Evolutionary conservation across 2,797 vertebrate genomes (phyloP), one percentile per base, ranked within the genome.

Genomic region (Nasua narica): DNA sequence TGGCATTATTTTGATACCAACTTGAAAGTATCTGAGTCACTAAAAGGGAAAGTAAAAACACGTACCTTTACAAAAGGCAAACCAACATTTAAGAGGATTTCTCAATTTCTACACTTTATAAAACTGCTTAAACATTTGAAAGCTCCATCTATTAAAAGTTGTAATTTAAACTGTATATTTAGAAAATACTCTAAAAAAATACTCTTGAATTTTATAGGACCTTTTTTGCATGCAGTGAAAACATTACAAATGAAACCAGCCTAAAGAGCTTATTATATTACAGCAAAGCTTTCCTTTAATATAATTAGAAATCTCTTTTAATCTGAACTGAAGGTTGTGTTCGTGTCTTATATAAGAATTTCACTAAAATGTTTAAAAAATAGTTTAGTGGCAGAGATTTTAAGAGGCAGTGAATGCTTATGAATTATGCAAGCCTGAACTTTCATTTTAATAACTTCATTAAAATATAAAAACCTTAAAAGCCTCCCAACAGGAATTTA

Each of bases 381-480:
- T 52, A 97, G 56, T 97, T 98, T 97, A 91, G 96, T 97, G 40
- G 82, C 85, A 85, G 96, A 82, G n/a, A 90, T 94, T 95, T 97
- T 97, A 94, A 97, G 98, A 97, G 94, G 19, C 62, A 90, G 52
- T 54, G 95, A 97, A 98, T 96, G 87, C 94, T 98, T 95, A 98
- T 98, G 92, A 98, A 98, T 98, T 98, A 98, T 98, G 97, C 94
- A 98, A 96, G 87, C 79, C 86, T 98, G 94, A 97, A 97, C 95
- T 97, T 98, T 98, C 90, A 96, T 97, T 98, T 98, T 98, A 98
- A 98, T 98, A 98, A 98, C 96, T 98, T 98, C 97, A 98, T 98
- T 98, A 98, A 98, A 98, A 97, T 95, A 97, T 96, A 98, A 98
- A 98, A 98, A 97, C 82, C 90, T 98, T 98, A 98, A 98, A 98